Base-by-base conservation (phyloP, 37 sponge, comb jelly and placozoan species). In the Mnemiopsis leidyi region DNA sequence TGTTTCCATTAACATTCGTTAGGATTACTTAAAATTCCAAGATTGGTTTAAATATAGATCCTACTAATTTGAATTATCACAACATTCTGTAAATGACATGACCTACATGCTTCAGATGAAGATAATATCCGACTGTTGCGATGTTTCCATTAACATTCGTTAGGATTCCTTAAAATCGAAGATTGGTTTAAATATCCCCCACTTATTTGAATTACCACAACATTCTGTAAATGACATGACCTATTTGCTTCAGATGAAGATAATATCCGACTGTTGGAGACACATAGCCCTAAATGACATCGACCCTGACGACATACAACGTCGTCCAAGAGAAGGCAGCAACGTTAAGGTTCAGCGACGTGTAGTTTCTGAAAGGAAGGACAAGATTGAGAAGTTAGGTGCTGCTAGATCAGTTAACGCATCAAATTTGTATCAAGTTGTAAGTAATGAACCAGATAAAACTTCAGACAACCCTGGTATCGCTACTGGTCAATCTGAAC, bases 241-340 rank as follows among this genome's bases (percentile, higher is more conserved):
- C 61, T 48, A 48, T 48, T 48, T 13, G 13, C 18, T 77, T 34
- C 79, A 77, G 79, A 32, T 77, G 79, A 77, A 77, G 79, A 77
- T 77, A 32, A 77, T 77, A 32, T 77, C 32, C 1, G 79, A 77
- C 32, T 77, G 26, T 77, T 77, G 79, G 79, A 77, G 79, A 32
- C 79, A 77, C 36, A 18, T 31, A 18, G 32, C 32, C 2, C 16
- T 77, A 32, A 77, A 77, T 3, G 79, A 77, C 33, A 77, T 77
- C 18, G 79, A 77, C 18, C 32, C 79, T 33, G 32, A 32, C 0
- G 35, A 77, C 36, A 32, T 77, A 2, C 79, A 77, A 36, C 3
- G 79, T 5, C 33, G 36, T 3, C 79, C 33, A 34, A 33, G 79
- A 13, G 32, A 77, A 33, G 79, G 79, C 18, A 77, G 36, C 3